phyloP scores from a whole-genome alignment of 2,797 vertebrate genomes.

The Enteromius paludinosus region DNA sequence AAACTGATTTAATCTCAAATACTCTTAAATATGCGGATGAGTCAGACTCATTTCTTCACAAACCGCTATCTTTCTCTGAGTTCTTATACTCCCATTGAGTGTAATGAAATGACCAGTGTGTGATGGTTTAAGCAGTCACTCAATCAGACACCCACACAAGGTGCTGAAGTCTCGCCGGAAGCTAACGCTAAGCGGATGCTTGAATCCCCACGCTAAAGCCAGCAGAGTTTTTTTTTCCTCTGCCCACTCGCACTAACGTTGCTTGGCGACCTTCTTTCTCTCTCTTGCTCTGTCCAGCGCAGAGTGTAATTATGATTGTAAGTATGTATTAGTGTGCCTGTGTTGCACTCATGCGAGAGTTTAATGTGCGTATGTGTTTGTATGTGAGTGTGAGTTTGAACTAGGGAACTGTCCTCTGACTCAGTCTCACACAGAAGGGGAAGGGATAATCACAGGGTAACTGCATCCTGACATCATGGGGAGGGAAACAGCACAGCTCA shows the following conservation, averaged over 20 bases:
- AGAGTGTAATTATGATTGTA: constrained; percentile 20
- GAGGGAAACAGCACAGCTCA: constrained; percentile 29
- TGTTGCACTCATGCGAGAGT: neutral
- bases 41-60: constrained; percentile 2
- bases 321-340: neutral
- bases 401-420: constrained; percentile 22
- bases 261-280: constrained; percentile 40
- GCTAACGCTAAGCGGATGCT: constrained; percentile 28
- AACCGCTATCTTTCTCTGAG: neutral
- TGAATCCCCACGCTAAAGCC: constrained; percentile 17
- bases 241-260: constrained; percentile 46
- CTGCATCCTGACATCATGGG: constrained; percentile 29
- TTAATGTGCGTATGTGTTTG: constrained; percentile 1
- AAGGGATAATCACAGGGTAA: constrained; percentile 39
- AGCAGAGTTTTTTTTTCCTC: constrained; percentile 17
- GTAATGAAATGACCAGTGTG: constrained; percentile 33
- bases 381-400: constrained; percentile 7
- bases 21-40: neutral
- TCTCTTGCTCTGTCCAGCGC: neutral
- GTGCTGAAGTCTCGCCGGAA: constrained; percentile 25
- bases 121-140: constrained; percentile 10
- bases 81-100: constrained; percentile 18
- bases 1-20: neutral
- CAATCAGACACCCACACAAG: constrained; percentile 44
- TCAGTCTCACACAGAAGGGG: constrained; percentile 6